Percentiles rank a stretch among this genome's conserved stretches.
Evolutionary conservation across 2,888 invertebrate species (phyloP).

Genomic region (Trachelus troglodyta): DNA sequence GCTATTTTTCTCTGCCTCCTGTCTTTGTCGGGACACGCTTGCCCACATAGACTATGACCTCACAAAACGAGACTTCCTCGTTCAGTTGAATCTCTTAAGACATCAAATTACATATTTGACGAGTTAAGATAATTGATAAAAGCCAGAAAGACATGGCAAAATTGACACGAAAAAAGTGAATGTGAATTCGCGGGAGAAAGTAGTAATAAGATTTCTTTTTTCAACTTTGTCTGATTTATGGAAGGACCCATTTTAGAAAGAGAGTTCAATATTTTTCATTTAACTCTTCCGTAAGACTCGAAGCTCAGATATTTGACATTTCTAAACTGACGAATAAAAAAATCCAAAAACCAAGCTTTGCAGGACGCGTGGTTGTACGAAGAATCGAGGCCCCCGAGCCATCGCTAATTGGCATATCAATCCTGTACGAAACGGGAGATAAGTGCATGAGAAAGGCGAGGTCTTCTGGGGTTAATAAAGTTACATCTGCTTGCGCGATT

Average conservation of each 20-base stretch:
- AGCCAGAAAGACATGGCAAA: neutral
- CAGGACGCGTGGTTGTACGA: neutral
- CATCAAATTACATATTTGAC: neutral
- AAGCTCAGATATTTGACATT: too few species aligned
- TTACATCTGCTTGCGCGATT: conserved; percentile 24
- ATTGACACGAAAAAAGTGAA: neutral
- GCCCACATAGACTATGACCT: conserved; percentile 11
- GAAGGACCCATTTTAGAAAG: too few species aligned
- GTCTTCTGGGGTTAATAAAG: conserved; percentile 17
- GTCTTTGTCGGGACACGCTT: conserved; percentile 10
- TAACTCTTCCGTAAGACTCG: too few species aligned
- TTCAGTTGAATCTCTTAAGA: neutral
- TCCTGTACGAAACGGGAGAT: conserved; percentile 45
- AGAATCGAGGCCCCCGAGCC: neutral
- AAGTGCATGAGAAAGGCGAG: conserved; percentile 25
- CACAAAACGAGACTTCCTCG: neutral
- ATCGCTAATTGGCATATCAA: conserved; percentile 56
- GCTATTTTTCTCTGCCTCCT: conserved; percentile 57
- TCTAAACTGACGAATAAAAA: neutral
- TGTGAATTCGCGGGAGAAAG: neutral
- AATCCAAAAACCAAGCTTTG: neutral
- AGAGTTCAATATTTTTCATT: too few species aligned
- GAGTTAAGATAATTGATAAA: neutral
- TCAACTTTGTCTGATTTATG: too few species aligned
- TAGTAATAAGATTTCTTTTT: neutral